These are phyloP conservation scores for Chymomyza amoena DNA, from an alignment of 2,888 invertebrate species.

Conservation along the genomic window DNA sequence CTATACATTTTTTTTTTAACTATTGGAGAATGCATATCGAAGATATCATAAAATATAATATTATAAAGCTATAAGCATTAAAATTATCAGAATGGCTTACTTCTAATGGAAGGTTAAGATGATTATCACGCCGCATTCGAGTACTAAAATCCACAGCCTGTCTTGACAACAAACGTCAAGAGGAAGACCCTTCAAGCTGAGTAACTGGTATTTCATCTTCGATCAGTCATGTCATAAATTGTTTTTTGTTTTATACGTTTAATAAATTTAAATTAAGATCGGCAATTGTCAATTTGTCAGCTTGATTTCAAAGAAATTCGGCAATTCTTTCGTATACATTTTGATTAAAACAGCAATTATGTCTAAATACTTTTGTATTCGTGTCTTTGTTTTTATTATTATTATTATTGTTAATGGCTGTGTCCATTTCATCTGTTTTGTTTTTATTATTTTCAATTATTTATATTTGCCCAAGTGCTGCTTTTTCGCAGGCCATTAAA, in stretches of 20 bases:
- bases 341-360: conserved; percentile 68
- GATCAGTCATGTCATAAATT: neutral
- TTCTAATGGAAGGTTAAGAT: too few species aligned
- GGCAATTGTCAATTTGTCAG: conserved; percentile 67
- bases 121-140: too few species aligned
- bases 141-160: too few species aligned
- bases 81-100: too few species aligned
- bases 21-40: too few species aligned
- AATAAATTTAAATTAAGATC: conserved; percentile 42
- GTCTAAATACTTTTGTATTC: conserved; percentile 9
- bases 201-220: too few species aligned
- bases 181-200: too few species aligned
- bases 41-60: too few species aligned
- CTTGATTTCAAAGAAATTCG: conserved; percentile 59
- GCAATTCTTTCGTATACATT: conserved; percentile 49
- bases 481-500: conserved; percentile 36
- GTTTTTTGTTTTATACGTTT: conserved; percentile 9
- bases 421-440: conserved; percentile 16
- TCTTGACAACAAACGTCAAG: too few species aligned
- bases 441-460: conserved; percentile 51
- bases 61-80: too few species aligned
- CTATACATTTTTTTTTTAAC: too few species aligned
- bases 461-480: conserved; percentile 58
- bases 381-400: neutral
- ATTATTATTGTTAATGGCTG: conserved; percentile 21